Base-by-base conservation (phyloP, 2,797 vertebrate genomes). In the Dipus sagitta region DNA sequence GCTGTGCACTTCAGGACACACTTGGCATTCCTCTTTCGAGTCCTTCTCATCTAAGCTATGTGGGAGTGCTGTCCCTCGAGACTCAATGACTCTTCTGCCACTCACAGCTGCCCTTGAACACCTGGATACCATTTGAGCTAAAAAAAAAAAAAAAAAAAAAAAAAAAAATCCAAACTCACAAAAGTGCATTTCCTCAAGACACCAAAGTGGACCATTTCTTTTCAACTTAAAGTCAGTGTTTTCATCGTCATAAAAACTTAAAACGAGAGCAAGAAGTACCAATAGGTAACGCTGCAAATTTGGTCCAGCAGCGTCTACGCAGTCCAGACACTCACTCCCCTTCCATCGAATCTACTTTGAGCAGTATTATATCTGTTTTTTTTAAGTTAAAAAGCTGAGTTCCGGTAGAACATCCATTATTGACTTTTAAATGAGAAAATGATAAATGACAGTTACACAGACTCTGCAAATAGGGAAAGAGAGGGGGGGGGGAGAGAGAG, bases 181-280 rank as follows among this genome's bases (percentile, higher is more conserved):
- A 42, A 68, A 67, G 6, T 42, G 1, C 30, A 42, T 68, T 88
- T 93, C 77, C 52, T 91, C 87, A 52, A 92, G 86, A 70, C 21
- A 75, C 77, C 58, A 34, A 89, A 60, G 79, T 6, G 0, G 18
- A 15, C 38, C n/a, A 24, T 89, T 90, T 38, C 87, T 85, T 93
- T 90, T 88, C 47, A 71, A 52, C 83, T 78, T 78, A 72, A 83
- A 67, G 75, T 75, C 38, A 34, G 0, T 26, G 38, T 64, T 83
- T 88, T 47, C 30, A 32, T 38, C 75, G 30, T 54, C 84, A 47
- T 34, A 81, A 68, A 52, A 18, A 74, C 64, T 76, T 18, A 11
- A 76, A 12, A 68, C 13, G 15, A 77, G 85, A 86, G 76, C 70
- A 71, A 83, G 64, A 86, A n/a, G 9, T 30, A 71, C 74, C 30